Percentiles rank a stretch among this genome's conserved stretches.
phyloP scores from a whole-genome alignment of 2,113 vertebrate species.

The Platichthys flesus region DNA sequence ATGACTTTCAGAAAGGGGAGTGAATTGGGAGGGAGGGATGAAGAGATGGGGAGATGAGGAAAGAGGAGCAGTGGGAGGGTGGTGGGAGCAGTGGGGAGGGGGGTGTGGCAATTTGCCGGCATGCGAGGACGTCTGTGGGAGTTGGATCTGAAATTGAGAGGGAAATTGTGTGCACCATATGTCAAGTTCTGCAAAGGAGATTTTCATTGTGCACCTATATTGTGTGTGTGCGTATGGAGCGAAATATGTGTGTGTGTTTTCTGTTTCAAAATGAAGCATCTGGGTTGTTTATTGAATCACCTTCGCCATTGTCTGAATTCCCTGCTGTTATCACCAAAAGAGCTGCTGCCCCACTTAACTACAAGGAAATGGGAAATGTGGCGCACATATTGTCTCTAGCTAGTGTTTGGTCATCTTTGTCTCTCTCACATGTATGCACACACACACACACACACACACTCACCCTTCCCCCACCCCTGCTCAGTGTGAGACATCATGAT shows the following conservation, averaged over 20 bases:
- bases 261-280: constrained; percentile 62
- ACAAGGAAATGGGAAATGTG: constrained; percentile 69
- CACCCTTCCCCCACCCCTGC: constrained; percentile 63
- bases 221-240: constrained; percentile 34
- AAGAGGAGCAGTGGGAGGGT: constrained; percentile 30
- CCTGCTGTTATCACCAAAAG: constrained; percentile 65
- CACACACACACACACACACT: constrained; percentile 5
- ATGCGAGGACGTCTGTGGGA: constrained; percentile 74
- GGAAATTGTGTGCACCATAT: constrained; percentile 80
- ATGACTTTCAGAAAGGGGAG: constrained; percentile 82
- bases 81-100: constrained; percentile 15
- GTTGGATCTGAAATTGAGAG: constrained; percentile 80
- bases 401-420: constrained; percentile 73
- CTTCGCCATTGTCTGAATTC: constrained; percentile 67
- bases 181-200: constrained; percentile 78
- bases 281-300: constrained; percentile 73
- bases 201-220: constrained; percentile 62
- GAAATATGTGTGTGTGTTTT: constrained; percentile 47
- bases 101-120: constrained; percentile 71
- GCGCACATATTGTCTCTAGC: constrained; percentile 67
- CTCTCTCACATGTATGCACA: constrained; percentile 46
- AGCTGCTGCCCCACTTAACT: constrained; percentile 48
- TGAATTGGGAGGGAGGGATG: constrained; percentile 67
- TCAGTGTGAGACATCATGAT: constrained; percentile 71
- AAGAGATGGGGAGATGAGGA: constrained; percentile 60